Conservation (phyloP, 1,140 invertebrate species). For the Tetragonula clypearis region DNA sequence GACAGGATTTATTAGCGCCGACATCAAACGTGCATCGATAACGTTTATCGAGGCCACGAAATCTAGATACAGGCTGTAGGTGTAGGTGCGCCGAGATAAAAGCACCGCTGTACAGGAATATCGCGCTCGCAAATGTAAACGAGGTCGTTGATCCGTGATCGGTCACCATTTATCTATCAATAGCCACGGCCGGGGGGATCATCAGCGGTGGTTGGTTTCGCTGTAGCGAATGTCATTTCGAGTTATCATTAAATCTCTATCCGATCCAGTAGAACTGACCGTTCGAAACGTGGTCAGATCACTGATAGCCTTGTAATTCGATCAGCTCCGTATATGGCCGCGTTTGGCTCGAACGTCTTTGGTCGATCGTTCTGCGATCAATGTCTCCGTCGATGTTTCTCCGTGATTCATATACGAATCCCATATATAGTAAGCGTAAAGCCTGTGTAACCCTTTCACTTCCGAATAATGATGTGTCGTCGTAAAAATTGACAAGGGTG, state of each 20-base stretch:
- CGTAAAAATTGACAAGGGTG: too few relatives aligned
- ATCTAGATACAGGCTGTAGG: conserved; percentile 11
- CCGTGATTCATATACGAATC: too few relatives aligned
- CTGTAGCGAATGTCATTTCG: conserved; percentile 20
- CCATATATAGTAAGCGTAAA: too few relatives aligned
- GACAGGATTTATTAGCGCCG: conserved; percentile 46
- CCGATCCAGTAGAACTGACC: conserved; percentile 13
- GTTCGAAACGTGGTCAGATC: conserved; percentile 36
- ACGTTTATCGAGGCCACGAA: conserved; percentile 44
- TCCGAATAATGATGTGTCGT: too few relatives aligned
- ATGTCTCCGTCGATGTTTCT: too few relatives aligned
- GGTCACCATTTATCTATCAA: conserved; percentile 52
- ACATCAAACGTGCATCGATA: conserved; percentile 31
- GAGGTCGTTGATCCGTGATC: conserved; percentile 53
- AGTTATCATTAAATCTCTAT: conserved; percentile 60
- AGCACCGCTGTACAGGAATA: conserved; percentile 42
- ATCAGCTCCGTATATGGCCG: background rate
- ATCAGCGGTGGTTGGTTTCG: conserved; percentile 46
- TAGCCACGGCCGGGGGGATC: background rate
- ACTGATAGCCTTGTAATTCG: conserved; percentile 11
- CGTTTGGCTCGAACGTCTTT: conserved; percentile 3
- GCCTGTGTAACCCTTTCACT: too few relatives aligned
- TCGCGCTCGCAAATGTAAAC: conserved; percentile 46
- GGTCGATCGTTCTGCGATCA: background rate
- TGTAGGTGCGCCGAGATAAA: conserved; percentile 31